Evolutionary conservation across 1,140 invertebrate species (phyloP), one percentile per base, ranked within the genome.

Genomic region (Sinonovacula constricta): DNA sequence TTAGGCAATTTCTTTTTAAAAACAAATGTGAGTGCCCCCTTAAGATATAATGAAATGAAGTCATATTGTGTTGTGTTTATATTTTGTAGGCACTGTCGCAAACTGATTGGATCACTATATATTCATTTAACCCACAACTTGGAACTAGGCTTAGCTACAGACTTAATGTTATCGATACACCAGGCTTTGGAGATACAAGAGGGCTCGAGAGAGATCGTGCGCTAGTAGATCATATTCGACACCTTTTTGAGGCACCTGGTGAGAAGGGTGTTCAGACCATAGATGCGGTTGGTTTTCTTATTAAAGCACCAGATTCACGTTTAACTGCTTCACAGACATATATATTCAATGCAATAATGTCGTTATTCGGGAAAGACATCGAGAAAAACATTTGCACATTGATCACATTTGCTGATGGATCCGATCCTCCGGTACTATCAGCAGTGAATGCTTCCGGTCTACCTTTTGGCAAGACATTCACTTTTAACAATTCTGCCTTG

Each of bases 331-430:
- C 56, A 18, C 75, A 78, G 39, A 67, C 45, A 15, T 84, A 84
- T 53, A 71, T 81, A n/a, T 84, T 83, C 36, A 28, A 84, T 33
- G 33, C 75, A 5, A 80, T 84, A 30, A 45, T 84, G 56, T 70
- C 83, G 2, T 22, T 84, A 12, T 84, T 84, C 74, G 83, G 83
- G 5, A 76, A 82, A 59, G 79, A 84, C 70, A 79, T 84, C 33
- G 72, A 39, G 33, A 30, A 77, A 24, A 84, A 84, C 49, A 81
- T 84, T 28, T 81, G 60, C 54, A n/a, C 66, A n/a, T n/a, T n/a
- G n/a, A n/a, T n/a, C n/a, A n/a, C n/a, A n/a, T n/a, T n/a, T n/a
- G n/a, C n/a, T n/a, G 83, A 84, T 36, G 59, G 39, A 1, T 63
- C 31, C 1, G 33, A 34, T 10, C 66, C 75, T n/a, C 66, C 66